Conservation (phyloP, 2,888 invertebrate species). For the Dicranocentrus wangi region DNA sequence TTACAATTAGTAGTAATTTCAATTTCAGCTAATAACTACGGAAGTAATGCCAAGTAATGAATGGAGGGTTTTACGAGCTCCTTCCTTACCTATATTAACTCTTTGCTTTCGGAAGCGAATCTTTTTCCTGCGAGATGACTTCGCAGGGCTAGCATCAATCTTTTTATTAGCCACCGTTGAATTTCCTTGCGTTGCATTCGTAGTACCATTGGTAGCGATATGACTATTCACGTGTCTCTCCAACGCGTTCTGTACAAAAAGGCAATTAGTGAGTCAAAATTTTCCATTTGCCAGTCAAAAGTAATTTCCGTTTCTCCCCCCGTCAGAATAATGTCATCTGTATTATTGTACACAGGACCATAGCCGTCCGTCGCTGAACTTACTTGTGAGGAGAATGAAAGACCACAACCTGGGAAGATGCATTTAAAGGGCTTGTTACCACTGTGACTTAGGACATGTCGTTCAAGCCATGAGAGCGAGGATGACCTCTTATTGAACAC, state of each 20-base stretch:
- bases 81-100: conserved; percentile 69
- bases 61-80: too few species aligned
- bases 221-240: conserved; percentile 96
- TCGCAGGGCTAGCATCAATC: conserved; percentile 83
- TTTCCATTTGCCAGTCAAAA: too few species aligned
- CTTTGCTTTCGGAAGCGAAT: conserved; percentile 81
- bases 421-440: conserved; percentile 96
- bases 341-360: too few species aligned
- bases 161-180: conserved; percentile 80
- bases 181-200: conserved; percentile 76
- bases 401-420: conserved; percentile 93
- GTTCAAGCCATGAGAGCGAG: conserved; percentile 92
- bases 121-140: conserved; percentile 88
- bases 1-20: too few species aligned
- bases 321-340: too few species aligned
- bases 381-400: conserved; percentile 76
- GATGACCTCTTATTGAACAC: conserved; percentile 94
- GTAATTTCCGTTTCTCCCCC: too few species aligned
- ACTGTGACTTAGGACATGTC: conserved; percentile 92
- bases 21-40: too few species aligned
- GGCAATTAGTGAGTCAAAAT: too few species aligned
- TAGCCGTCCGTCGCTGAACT: too few species aligned
- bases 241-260: conserved; percentile 81
- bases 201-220: conserved; percentile 80
- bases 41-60: neutral